Evolutionary conservation across 1,140 invertebrate genomes (phyloP).

Genomic region (Apis cerana): DNA sequence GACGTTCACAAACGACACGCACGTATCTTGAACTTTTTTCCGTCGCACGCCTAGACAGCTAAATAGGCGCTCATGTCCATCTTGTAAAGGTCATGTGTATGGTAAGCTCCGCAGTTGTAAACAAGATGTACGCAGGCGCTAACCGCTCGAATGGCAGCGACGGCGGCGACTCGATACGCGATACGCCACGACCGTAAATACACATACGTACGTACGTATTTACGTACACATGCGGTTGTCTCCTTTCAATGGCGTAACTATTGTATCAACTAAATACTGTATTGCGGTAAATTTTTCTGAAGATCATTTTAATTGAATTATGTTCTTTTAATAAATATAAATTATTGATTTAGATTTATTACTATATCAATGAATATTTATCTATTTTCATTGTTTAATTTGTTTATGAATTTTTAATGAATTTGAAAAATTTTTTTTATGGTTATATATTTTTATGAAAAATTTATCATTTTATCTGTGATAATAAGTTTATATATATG

Average conservation of each 20-base stretch:
- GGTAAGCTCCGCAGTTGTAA: slow-evolving; percentile 80
- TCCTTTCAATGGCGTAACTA: slow-evolving; percentile 54
- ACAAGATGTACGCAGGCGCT: slow-evolving; percentile 80
- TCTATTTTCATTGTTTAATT: neutral
- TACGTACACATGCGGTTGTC: slow-evolving; percentile 41
- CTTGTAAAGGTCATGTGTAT: slow-evolving; percentile 82
- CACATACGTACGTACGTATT: slow-evolving; percentile 46
- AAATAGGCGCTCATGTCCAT: slow-evolving; percentile 78
- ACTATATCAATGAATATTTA: neutral
- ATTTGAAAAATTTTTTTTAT: neutral
- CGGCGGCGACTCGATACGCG: slow-evolving; percentile 72
- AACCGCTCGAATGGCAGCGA: slow-evolving; percentile 75
- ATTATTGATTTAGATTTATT: neutral
- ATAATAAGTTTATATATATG: neutral
- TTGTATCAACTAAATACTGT: slow-evolving; percentile 55
- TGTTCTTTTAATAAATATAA: slow-evolving; percentile 24
- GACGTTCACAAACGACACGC: slow-evolving; percentile 35
- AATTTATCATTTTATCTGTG: neutral
- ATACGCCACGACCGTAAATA: slow-evolving; percentile 67
- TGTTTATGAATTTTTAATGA: neutral
- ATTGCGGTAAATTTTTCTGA: slow-evolving; percentile 56
- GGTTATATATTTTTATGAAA: neutral
- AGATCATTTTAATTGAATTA: slow-evolving; percentile 27
- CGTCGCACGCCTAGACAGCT: slow-evolving; percentile 59
- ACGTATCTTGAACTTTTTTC: slow-evolving; percentile 40